Evolutionary conservation across 37 sponge, comb jelly and placozoan species (phyloP).

Genomic region (Aphrocallistes beatrix): DNA sequence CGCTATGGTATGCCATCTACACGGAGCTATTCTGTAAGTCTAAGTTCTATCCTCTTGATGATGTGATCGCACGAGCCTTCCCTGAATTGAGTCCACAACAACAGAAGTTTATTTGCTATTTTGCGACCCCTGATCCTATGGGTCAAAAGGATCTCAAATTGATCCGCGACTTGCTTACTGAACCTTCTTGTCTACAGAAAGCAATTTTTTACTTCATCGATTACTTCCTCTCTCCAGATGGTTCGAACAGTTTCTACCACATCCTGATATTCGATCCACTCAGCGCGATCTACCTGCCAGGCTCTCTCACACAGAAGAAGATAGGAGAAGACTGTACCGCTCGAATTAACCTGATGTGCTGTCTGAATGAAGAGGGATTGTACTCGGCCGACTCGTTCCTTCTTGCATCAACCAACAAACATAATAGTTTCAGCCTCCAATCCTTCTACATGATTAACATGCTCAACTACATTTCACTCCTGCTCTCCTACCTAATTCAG

Average conservation of each 20-base stretch:
- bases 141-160: background rate
- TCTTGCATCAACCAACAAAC: background rate
- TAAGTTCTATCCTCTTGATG: background rate
- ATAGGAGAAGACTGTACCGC: background rate
- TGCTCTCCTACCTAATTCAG: background rate
- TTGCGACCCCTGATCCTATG: background rate
- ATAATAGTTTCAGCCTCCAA: background rate
- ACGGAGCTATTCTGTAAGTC: background rate
- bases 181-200: background rate
- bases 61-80: background rate
- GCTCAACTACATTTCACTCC: background rate
- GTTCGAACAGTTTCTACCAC: background rate
- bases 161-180: background rate
- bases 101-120: background rate
- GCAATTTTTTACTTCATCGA: background rate
- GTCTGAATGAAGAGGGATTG: background rate
- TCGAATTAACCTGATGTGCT: background rate
- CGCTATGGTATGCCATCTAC: background rate
- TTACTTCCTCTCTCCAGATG: background rate
- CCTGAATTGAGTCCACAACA: background rate
- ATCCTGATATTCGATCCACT: background rate
- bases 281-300: background rate
- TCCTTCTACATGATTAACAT: background rate
- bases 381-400: slow-evolving; percentile 10
- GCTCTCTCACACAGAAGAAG: background rate